phyloP scores from a whole-genome alignment of 2,797 vertebrate genomes.

The Chiroxiphia lanceolata region DNA sequence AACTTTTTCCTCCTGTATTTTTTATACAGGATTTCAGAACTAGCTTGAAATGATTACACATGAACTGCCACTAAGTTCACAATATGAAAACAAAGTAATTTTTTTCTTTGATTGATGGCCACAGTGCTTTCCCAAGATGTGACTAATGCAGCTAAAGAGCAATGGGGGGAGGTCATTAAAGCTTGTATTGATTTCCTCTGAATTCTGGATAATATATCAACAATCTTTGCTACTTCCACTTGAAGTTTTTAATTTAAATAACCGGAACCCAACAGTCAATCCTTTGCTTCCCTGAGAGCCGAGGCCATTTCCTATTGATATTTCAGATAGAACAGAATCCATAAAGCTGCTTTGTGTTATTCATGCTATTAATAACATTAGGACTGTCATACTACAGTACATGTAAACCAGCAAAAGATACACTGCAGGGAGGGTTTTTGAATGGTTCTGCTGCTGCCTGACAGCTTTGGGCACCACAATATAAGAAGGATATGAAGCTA shows the following conservation, averaged over 20 bases:
- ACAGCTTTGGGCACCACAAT: not conserved
- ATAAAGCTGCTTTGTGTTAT: not conserved
- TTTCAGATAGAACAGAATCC: not conserved
- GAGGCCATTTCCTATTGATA: not conserved
- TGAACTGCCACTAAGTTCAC: not conserved
- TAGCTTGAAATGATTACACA: not conserved
- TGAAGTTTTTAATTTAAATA: constrained; percentile 50
- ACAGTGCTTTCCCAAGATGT: not conserved
- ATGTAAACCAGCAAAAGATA: not conserved
- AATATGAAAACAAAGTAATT: constrained; percentile 31
- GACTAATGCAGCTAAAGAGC: constrained; percentile 35
- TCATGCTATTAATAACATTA: not conserved
- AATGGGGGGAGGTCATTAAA: not conserved
- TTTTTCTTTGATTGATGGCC: constrained; percentile 16
- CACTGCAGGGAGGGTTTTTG: not conserved
- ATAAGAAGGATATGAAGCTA: not conserved
- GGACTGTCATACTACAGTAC: not conserved
- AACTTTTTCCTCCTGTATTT: not conserved
- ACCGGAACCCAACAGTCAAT: not conserved
- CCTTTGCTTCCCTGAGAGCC: not conserved
- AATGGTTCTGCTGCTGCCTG: not conserved
- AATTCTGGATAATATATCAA: constrained; percentile 28
- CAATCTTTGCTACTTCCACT: constrained; percentile 1
- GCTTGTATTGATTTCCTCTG: constrained; percentile 36
- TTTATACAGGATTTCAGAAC: not conserved